These are phyloP conservation scores for Sarotherodon lohbergeri DNA, from an alignment of 2,113 vertebrate species.

Conservation along the genomic window DNA sequence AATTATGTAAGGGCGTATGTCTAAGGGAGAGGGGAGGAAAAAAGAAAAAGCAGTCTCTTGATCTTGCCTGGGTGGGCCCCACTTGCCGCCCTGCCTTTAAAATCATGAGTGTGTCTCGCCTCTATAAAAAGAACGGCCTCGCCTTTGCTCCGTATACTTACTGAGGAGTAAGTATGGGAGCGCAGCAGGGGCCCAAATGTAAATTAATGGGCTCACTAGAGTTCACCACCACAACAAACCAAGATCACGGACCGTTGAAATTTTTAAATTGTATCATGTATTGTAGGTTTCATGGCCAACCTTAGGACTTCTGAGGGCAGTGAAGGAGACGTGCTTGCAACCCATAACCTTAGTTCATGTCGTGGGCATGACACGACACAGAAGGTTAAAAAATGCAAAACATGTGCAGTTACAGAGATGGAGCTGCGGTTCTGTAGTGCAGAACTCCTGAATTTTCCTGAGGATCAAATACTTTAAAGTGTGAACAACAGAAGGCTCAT, in stretches of 20 bases:
- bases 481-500: not conserved
- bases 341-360: not conserved
- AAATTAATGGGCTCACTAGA: slow-evolving; percentile 65
- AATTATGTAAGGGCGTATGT: slow-evolving; percentile 68
- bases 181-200: slow-evolving; percentile 28
- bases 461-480: not conserved
- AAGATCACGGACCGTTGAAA: slow-evolving; percentile 28
- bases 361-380: not conserved
- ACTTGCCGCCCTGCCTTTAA: slow-evolving; percentile 45
- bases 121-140: slow-evolving; percentile 64
- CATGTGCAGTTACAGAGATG: not conserved
- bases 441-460: not conserved
- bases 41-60: slow-evolving; percentile 44
- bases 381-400: not conserved
- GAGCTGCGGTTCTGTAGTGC: not conserved
- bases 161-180: slow-evolving; percentile 49
- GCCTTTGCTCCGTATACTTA: slow-evolving; percentile 59
- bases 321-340: not conserved
- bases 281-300: slow-evolving; percentile 19
- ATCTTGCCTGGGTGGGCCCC: slow-evolving; percentile 70
- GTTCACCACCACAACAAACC: slow-evolving; percentile 53
- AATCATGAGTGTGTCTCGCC: slow-evolving; percentile 43
- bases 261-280: slow-evolving; percentile 23
- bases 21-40: slow-evolving; percentile 23
- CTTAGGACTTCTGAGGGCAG: not conserved